Evolutionary conservation across 1,140 invertebrate species (phyloP).

Genomic region (Glossosoma conforme): DNA sequence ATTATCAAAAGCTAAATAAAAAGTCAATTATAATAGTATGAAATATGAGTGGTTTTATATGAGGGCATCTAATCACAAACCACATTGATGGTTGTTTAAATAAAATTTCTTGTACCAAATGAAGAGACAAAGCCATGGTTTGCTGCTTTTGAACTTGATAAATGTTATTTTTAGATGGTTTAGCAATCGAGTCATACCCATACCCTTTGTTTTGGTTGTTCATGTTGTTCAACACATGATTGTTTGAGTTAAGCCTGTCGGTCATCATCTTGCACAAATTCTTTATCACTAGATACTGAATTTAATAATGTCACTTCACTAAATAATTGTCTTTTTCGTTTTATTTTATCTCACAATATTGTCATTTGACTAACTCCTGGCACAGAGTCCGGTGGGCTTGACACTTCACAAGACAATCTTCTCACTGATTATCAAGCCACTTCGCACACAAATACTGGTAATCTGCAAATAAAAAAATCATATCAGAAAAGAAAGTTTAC

Average conservation of each 20-base stretch:
- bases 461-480: conserved; percentile 14
- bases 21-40: background rate
- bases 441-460: conserved; percentile 16
- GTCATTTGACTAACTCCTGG: too few species aligned
- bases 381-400: background rate
- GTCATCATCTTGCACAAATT: conserved; percentile 36
- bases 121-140: too few species aligned
- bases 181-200: too few species aligned
- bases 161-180: too few species aligned
- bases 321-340: conserved; percentile 11
- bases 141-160: too few species aligned
- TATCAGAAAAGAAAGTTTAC: background rate
- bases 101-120: conserved; percentile 4
- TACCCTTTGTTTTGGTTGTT: conserved; percentile 36
- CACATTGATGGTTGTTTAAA: background rate
- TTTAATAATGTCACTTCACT: conserved; percentile 20
- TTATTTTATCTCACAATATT: conserved; percentile 14
- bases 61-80: background rate
- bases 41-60: background rate
- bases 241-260: conserved; percentile 39
- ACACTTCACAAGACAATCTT: conserved; percentile 14
- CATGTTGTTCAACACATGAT: conserved; percentile 35
- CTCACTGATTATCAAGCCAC: conserved; percentile 15
- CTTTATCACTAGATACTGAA: conserved; percentile 2
- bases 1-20: background rate